These are phyloP conservation scores for Halocaridina rubra DNA, from an alignment of 2,888 invertebrate species.

Conservation along the genomic window DNA sequence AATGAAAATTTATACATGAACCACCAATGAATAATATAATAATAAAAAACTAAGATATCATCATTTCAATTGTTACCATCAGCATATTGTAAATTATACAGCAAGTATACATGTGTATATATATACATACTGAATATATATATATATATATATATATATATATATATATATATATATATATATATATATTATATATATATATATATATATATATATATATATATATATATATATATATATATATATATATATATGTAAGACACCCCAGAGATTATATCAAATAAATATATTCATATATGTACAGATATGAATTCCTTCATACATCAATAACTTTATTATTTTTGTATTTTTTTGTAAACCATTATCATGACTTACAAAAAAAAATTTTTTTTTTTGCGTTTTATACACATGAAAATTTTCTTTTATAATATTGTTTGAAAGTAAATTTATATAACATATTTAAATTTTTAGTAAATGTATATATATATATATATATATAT, in stretches of 20 bases:
- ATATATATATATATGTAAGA: not conserved
- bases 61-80: conserved; percentile 59
- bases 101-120: no score
- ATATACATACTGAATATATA: not conserved
- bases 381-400: no score
- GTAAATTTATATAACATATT: no score
- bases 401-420: no score
- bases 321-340: not conserved
- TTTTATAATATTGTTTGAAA: no score
- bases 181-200: not conserved
- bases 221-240: conserved; percentile 6
- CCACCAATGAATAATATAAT: conserved; percentile 49
- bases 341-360: not conserved
- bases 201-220: conserved; percentile 16
- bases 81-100: conserved; percentile 30
- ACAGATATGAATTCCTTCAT: not conserved
- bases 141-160: conserved; percentile 6
- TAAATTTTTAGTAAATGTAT: no score
- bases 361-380: no score
- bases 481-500: no score
- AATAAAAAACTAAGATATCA: no score
- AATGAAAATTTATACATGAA: conserved; percentile 38
- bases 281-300: not conserved
- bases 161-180: conserved; percentile 4
- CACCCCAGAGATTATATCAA: not conserved